Percentiles rank a stretch among this genome's conserved stretches.
phyloP scores from a whole-genome alignment of 92 coral and sea anemone species.

The Porites lobata region DNA sequence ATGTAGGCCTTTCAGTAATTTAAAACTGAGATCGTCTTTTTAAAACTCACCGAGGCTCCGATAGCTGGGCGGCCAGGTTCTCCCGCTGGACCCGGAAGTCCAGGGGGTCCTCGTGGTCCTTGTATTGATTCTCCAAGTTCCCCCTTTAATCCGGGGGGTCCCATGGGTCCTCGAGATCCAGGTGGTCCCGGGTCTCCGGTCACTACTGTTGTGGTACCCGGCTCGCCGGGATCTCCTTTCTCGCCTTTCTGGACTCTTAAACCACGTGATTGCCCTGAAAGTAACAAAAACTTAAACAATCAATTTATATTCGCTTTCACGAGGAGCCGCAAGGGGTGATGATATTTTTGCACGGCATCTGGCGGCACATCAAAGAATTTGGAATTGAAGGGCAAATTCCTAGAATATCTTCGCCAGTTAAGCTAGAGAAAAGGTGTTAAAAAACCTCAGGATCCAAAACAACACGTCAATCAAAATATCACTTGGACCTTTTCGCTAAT shows the following conservation, averaged over 20 bases:
- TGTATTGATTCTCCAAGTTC: constrained; percentile 19
- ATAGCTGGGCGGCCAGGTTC: constrained; percentile 47
- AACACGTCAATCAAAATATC: too few relatives aligned
- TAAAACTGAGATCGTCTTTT: background rate
- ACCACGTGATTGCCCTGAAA: constrained; percentile 17
- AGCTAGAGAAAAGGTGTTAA: too few relatives aligned
- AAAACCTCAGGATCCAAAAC: too few relatives aligned
- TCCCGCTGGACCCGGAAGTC: constrained; percentile 59
- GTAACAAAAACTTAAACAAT: background rate
- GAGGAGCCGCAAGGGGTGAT: too few relatives aligned
- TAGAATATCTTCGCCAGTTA: too few relatives aligned
- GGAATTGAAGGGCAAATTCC: too few relatives aligned
- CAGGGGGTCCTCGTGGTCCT: constrained; percentile 40
- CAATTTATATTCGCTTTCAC: background rate
- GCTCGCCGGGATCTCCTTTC: constrained; percentile 25
- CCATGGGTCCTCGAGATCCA: constrained; percentile 18
- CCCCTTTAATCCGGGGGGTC: constrained; percentile 54
- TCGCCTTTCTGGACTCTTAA: constrained; percentile 33
- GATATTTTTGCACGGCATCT: too few relatives aligned
- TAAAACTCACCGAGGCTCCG: constrained; percentile 30
- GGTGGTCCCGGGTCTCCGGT: constrained; percentile 37
- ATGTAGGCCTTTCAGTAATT: background rate
- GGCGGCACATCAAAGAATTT: too few relatives aligned
- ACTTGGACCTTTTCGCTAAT: too few relatives aligned
- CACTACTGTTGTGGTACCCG: constrained; percentile 31